These are phyloP conservation scores for Cyclopterus lumpus DNA, from an alignment of 2,797 vertebrate species.

Conservation along the genomic window DNA sequence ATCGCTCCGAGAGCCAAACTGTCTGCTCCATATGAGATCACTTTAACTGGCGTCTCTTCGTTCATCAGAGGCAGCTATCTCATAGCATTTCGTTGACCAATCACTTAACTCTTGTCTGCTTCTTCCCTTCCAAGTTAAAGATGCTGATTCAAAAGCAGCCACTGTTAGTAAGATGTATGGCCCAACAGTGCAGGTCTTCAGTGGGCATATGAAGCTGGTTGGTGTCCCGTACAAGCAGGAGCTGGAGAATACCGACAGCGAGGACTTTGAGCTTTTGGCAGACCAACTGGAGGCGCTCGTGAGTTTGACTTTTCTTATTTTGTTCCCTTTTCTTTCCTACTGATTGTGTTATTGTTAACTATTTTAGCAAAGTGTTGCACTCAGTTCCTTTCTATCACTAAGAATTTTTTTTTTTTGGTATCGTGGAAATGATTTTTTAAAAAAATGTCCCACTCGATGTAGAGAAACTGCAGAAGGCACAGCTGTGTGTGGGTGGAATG, in stretches of 20 bases:
- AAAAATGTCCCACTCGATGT: conserved; percentile 44
- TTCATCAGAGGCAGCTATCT: conserved; percentile 53
- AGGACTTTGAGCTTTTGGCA: conserved; percentile 62
- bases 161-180: background rate
- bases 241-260: conserved; percentile 72
- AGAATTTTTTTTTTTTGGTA: conserved; percentile 42
- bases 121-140: conserved; percentile 69
- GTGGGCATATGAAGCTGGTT: conserved; percentile 76
- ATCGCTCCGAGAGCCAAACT: conserved; percentile 60
- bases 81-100: conserved; percentile 47
- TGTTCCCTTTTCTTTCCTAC: conserved; percentile 13
- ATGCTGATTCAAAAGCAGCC: background rate
- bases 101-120: conserved; percentile 33
- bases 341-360: conserved; percentile 38
- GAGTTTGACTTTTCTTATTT: conserved; percentile 59
- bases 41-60: conserved; percentile 41
- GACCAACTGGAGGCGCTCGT: conserved; percentile 72
- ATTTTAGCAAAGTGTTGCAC: conserved; percentile 30
- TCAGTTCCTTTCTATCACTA: conserved; percentile 4
- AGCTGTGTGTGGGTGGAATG: conserved; percentile 58
- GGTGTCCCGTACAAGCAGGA: conserved; percentile 55
- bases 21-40: conserved; percentile 44
- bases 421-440: conserved; percentile 35
- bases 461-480: conserved; percentile 59
- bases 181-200: conserved; percentile 69